phyloP scores from a whole-genome alignment of 2,113 vertebrate species.

The Sinosuthora webbiana region DNA sequence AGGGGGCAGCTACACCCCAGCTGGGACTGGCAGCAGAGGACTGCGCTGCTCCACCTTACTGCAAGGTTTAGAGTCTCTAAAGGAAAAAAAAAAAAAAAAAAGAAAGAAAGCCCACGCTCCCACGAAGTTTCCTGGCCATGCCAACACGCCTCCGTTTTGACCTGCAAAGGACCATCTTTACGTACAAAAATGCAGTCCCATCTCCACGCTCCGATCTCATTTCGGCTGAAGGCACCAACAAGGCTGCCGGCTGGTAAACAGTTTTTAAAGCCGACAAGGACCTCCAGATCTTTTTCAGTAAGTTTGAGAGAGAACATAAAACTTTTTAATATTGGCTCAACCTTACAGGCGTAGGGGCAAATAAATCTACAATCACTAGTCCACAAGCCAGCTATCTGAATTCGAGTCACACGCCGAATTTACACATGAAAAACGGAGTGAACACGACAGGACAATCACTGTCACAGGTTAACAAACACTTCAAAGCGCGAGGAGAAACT shows the following conservation, averaged over 20 bases:
- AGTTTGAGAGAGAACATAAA: background rate
- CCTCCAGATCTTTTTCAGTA: background rate
- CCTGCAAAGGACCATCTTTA: background rate
- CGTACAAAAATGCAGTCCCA: background rate
- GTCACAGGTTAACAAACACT: background rate
- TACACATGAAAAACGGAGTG: background rate
- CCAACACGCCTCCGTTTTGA: background rate
- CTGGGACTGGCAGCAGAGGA: background rate
- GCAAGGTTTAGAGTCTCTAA: no score
- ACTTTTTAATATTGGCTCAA: background rate
- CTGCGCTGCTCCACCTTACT: background rate
- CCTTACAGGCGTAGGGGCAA: background rate
- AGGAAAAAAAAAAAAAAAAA: fast-evolving
- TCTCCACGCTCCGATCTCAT: background rate
- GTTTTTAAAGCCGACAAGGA: background rate
- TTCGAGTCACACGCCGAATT: background rate
- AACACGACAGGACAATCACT: background rate
- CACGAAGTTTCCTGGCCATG: background rate
- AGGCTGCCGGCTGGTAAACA: background rate
- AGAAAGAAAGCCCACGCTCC: fast-evolving
- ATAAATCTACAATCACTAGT: background rate
- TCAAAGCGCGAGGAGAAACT: background rate
- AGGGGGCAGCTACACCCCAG: background rate
- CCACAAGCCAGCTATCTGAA: background rate
- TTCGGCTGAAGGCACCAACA: background rate